Base-by-base conservation (phyloP, 1,140 invertebrate species). In the Drosophila pachea region DNA sequence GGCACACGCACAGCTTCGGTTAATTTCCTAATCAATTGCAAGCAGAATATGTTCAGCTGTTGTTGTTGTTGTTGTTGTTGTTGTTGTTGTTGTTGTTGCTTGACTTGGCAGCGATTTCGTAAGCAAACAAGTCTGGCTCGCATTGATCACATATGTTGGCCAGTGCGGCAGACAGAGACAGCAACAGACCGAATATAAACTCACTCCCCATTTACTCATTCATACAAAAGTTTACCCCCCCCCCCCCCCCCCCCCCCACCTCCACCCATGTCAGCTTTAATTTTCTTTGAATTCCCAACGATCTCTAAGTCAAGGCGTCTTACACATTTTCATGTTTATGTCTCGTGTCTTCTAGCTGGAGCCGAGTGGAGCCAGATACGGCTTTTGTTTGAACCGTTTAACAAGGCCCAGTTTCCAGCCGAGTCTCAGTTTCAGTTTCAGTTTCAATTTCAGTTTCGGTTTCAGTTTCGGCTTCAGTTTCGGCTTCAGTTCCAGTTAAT, bases 401-500 rank as follows among this genome's bases (percentile, higher is more conserved):
- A 11, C 31, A 36, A 45, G 43, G 42, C 32, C 32, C 45, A 58
- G 53, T 50, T 47, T 52, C 53, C 33, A 38, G n/a, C 53, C 35
- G 7, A 40, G 29, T 55, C 36, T 45, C 42, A 55, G 33, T 48
- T 75, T 50, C 67, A 45, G 55, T 56, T 64, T 59, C 63, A 62
- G 16, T 63, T n/a, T n/a, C n/a, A n/a, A n/a, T n/a, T n/a, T n/a
- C n/a, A n/a, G n/a, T n/a, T n/a, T n/a, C n/a, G n/a, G n/a, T n/a
- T n/a, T n/a, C n/a, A n/a, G n/a, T n/a, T n/a, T n/a, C n/a, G n/a
- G n/a, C n/a, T n/a, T n/a, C n/a, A n/a, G n/a, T n/a, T 55, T 58
- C 14, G 64, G 60, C 73, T 74, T 68, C 61, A 76, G 68, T 76
- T 65, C 49, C 32, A 52, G 38, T 66, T 66, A 59, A 71, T 75